phyloP scores from a whole-genome alignment of 2,113 vertebrate species.

The Carassius gibelio region DNA sequence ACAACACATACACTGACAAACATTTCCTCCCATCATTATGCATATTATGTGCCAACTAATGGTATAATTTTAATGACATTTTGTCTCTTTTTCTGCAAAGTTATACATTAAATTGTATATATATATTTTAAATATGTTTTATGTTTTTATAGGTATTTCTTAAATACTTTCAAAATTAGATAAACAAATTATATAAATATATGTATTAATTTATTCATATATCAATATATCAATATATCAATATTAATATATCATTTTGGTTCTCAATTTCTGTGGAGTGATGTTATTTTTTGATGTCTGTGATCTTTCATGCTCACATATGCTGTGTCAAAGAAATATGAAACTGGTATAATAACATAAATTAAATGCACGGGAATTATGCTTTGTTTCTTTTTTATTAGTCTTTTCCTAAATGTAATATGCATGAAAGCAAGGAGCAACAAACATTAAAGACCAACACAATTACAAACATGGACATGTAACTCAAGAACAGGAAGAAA shows the following conservation, averaged over 20 bases:
- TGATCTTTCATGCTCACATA: background rate
- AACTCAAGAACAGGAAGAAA: slow-evolving; percentile 49
- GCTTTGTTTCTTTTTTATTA: slow-evolving; percentile 64
- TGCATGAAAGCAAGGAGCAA: slow-evolving; percentile 55
- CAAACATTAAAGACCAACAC: slow-evolving; percentile 48
- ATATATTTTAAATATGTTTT: background rate
- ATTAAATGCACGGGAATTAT: slow-evolving; percentile 62
- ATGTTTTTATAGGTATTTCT: too few species aligned
- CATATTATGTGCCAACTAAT: background rate
- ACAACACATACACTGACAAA: too few species aligned
- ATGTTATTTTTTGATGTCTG: background rate
- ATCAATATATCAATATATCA: too few species aligned
- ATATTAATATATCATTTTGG: too few species aligned
- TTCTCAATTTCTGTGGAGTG: too few species aligned
- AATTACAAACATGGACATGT: slow-evolving; percentile 59
- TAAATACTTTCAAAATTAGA: too few species aligned
- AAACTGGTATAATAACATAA: background rate
- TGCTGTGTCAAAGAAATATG: background rate
- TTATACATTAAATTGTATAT: background rate
- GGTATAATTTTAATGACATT: background rate
- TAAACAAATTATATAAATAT: background rate
- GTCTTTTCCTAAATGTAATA: slow-evolving; percentile 67
- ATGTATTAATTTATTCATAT: too few species aligned
- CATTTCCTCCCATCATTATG: background rate
- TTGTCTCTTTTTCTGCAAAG: too few species aligned